phyloP scores from a whole-genome alignment of 2,113 vertebrate genomes.

The Alosa alosa region DNA sequence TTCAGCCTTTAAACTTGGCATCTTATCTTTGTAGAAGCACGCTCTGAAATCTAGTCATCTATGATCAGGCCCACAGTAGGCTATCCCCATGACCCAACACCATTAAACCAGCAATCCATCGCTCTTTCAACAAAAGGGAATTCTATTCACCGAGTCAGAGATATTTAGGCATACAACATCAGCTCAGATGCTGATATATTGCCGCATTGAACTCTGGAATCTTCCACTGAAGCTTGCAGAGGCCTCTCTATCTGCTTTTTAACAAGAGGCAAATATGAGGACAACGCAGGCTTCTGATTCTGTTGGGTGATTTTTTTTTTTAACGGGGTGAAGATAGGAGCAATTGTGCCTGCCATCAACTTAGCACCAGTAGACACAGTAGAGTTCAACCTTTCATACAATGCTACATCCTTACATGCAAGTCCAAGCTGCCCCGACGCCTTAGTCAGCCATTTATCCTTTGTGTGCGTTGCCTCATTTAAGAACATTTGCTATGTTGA shows the following conservation, averaged over 20 bases:
- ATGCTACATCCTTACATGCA: background rate
- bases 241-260: background rate
- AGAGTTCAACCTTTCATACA: background rate
- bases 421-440: background rate
- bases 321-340: background rate
- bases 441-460: background rate
- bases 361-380: background rate
- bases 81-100: background rate
- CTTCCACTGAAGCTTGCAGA: background rate
- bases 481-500: background rate
- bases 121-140: background rate
- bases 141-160: background rate
- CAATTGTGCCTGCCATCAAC: background rate
- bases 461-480: constrained; percentile 6
- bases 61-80: background rate
- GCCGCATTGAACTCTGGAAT: background rate
- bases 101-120: background rate
- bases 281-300: background rate
- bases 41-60: background rate
- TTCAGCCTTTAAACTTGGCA: background rate
- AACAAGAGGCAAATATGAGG: background rate
- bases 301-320: background rate
- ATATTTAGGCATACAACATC: background rate
- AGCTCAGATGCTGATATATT: background rate
- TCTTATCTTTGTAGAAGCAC: background rate